Conservation (phyloP, 2,797 vertebrate genomes). For the Parauchenoglanis punctatus region DNA sequence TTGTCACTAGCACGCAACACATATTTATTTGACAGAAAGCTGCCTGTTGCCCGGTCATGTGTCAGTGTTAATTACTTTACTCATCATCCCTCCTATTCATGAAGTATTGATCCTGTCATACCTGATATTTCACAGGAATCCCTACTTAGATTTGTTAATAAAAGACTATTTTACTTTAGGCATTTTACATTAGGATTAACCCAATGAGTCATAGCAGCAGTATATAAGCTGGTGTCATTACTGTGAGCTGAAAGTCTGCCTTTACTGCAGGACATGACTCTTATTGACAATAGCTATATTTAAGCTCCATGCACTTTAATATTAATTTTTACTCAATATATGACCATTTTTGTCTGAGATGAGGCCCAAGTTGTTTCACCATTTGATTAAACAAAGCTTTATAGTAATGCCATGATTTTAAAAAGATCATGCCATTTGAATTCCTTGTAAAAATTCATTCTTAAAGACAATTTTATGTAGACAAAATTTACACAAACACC, state of each 20-base stretch:
- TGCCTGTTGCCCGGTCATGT: not conserved
- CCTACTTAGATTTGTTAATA: slow-evolving; percentile 6
- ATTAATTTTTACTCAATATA: not conserved
- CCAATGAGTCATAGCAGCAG: not conserved
- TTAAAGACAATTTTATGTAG: not conserved
- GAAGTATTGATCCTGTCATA: slow-evolving; percentile 44
- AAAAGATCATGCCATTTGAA: not conserved
- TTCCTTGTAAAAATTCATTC: not conserved
- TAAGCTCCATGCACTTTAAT: not conserved
- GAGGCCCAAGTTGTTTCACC: not conserved
- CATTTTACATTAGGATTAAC: not conserved
- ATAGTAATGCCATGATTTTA: not conserved
- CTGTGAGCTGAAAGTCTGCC: not conserved
- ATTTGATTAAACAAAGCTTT: not conserved
- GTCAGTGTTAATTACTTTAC: not conserved
- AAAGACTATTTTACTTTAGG: not conserved
- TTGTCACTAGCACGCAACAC: not conserved
- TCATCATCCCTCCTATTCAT: slow-evolving; percentile 21
- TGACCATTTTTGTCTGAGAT: not conserved
- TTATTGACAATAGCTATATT: not conserved
- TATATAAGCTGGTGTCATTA: not conserved
- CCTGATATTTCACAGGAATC: slow-evolving; percentile 35
- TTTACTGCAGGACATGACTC: not conserved
- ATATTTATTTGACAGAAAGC: not conserved
- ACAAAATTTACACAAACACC: not conserved